Evolutionary conservation across 2,797 vertebrate genomes (phyloP).

Genomic region (Jordanella pulchra): DNA sequence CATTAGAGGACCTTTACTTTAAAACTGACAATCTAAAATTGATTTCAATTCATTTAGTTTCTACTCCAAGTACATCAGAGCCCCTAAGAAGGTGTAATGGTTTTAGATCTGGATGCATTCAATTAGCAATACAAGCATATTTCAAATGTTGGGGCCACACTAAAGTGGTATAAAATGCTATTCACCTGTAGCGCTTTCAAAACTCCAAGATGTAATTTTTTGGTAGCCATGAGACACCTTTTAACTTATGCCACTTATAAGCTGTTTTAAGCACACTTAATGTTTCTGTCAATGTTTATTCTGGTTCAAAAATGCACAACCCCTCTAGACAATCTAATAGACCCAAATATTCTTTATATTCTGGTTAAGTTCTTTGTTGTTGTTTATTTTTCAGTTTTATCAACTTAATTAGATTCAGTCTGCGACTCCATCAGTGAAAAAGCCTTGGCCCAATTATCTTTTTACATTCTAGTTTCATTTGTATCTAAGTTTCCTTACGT

Average conservation of each 20-base stretch:
- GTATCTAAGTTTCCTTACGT: not conserved
- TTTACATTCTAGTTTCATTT: not conserved
- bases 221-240: not conserved
- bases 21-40: constrained; percentile 9
- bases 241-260: not conserved
- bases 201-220: constrained; percentile 23
- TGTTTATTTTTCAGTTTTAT: not conserved
- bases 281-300: not conserved
- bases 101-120: constrained; percentile 12
- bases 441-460: not conserved
- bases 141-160: constrained; percentile 13
- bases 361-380: not conserved
- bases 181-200: constrained; percentile 1
- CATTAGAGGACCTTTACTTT: constrained; percentile 13
- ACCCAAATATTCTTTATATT: not conserved
- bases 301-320: not conserved
- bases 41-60: not conserved
- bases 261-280: constrained; percentile 20
- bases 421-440: not conserved
- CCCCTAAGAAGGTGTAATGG: not conserved
- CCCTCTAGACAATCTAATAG: constrained; percentile 1
- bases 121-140: constrained; percentile 25
- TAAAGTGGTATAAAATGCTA: constrained; percentile 13
- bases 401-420: not conserved
- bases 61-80: constrained; percentile 2